A percentile compares a stretch with the other conserved stretches of the same genome.
Evolutionary conservation across 1,140 invertebrate species (phyloP).

Genomic region (Drosophila watanabei): DNA sequence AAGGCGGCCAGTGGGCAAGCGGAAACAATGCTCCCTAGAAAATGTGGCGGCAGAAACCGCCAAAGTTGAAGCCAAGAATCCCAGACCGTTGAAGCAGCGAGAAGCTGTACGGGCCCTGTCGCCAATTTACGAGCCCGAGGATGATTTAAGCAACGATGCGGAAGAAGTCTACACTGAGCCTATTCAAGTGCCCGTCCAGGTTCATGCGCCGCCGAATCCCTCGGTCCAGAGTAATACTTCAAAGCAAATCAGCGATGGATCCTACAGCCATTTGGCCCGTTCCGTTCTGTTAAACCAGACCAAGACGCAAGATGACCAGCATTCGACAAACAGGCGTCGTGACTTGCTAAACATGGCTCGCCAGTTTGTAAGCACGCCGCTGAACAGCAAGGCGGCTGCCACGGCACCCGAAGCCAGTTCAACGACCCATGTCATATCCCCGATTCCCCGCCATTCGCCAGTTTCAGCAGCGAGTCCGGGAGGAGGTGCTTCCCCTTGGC

Average conservation of each 20-base stretch:
- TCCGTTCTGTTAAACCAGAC: slow-evolving; percentile 67
- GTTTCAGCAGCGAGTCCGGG: neutral
- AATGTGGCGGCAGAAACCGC: neutral
- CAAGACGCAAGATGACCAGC: slow-evolving; percentile 17
- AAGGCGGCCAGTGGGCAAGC: slow-evolving; percentile 42
- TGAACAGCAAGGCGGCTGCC: slow-evolving; percentile 30
- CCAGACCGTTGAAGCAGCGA: neutral
- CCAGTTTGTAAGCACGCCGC: slow-evolving; percentile 69
- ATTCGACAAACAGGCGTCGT: slow-evolving; percentile 21
- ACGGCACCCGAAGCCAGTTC: neutral
- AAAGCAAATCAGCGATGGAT: slow-evolving; percentile 30
- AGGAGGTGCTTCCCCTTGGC: slow-evolving; percentile 67
- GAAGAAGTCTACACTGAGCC: neutral
- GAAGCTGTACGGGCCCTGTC: slow-evolving; percentile 25
- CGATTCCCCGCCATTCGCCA: slow-evolving; percentile 30
- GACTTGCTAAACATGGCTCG: slow-evolving; percentile 60
- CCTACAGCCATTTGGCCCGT: slow-evolving; percentile 70
- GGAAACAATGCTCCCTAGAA: slow-evolving; percentile 37
- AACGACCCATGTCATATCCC: slow-evolving; percentile 40
- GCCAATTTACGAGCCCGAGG: slow-evolving; percentile 50
- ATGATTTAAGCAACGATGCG: slow-evolving; percentile 23
- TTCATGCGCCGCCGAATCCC: slow-evolving; percentile 21
- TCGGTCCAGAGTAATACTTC: neutral
- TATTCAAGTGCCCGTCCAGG: slow-evolving; percentile 10
- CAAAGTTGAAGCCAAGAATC: neutral